Evolutionary conservation across 2,113 vertebrate genomes (phyloP).

Genomic region (Junco hyemalis): DNA sequence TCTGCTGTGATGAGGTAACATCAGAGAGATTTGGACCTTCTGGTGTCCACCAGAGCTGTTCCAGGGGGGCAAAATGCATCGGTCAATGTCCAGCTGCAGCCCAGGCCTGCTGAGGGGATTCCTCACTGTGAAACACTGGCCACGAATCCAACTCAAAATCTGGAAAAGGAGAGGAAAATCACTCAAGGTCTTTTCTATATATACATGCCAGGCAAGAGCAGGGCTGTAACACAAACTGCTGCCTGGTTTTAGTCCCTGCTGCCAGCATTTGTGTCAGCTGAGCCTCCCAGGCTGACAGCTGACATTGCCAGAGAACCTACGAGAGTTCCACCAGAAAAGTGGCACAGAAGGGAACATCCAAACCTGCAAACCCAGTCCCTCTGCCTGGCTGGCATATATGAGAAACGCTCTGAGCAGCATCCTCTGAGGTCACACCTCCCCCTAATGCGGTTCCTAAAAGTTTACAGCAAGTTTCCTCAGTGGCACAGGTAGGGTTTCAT

Average conservation of each 20-base stretch:
- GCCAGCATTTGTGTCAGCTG: constrained; percentile 59
- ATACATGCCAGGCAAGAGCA: not conserved
- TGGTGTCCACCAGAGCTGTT: not conserved
- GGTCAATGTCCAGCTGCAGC: constrained; percentile 72
- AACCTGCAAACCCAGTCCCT: constrained; percentile 75
- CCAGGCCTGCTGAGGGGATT: constrained; percentile 73
- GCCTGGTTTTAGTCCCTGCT: constrained; percentile 13
- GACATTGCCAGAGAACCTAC: constrained; percentile 54
- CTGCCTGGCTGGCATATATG: constrained; percentile 38
- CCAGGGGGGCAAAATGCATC: constrained; percentile 66
- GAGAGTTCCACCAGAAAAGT: not conserved
- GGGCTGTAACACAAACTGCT: not conserved
- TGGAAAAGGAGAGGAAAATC: constrained; percentile 29
- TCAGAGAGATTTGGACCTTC: not conserved
- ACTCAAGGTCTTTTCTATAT: not conserved
- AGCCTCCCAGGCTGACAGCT: constrained; percentile 59
- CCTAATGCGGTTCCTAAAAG: constrained; percentile 87
- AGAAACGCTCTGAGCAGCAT: constrained; percentile 57
- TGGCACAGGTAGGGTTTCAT: constrained; percentile 80
- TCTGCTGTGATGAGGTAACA: not conserved
- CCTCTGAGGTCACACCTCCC: constrained; percentile 79
- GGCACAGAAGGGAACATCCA: not conserved
- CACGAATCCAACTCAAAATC: constrained; percentile 67
- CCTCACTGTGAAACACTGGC: constrained; percentile 43
- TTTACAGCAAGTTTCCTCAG: constrained; percentile 79